phyloP scores from a whole-genome alignment of 2,888 invertebrate species.

The Sipha maydis region DNA sequence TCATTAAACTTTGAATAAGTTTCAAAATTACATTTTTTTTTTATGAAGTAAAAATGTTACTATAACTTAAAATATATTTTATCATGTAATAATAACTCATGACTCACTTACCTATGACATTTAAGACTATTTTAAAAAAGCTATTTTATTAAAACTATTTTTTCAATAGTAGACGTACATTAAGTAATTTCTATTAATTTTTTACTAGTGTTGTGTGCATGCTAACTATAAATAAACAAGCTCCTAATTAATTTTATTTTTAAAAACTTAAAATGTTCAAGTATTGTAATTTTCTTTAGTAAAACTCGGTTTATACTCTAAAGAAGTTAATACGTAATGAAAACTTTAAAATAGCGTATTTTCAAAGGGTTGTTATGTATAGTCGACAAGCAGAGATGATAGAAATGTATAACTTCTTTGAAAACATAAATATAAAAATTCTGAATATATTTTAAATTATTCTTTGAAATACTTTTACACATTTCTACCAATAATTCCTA shows the following conservation, averaged over 20 bases:
- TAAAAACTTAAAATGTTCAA: not conserved
- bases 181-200: not conserved
- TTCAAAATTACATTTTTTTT: not conserved
- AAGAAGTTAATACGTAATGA: too few species aligned
- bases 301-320: too few species aligned
- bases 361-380: too few species aligned
- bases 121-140: not conserved
- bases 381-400: not conserved
- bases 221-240: too few species aligned
- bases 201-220: not conserved
- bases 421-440: not conserved
- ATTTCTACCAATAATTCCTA: too few species aligned
- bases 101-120: not conserved
- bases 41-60: not conserved
- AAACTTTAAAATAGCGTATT: too few species aligned
- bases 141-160: not conserved
- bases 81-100: not conserved
- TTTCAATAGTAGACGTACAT: not conserved
- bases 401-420: not conserved
- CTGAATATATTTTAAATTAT: too few species aligned
- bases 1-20: slow-evolving; percentile 10
- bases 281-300: not conserved
- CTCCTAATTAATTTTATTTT: not conserved
- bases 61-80: not conserved
- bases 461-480: too few species aligned